A percentile compares a stretch with the other conserved stretches of the same genome.
Evolutionary conservation across 2,113 vertebrate species (phyloP).

Genomic region (Podarcis raffonei): DNA sequence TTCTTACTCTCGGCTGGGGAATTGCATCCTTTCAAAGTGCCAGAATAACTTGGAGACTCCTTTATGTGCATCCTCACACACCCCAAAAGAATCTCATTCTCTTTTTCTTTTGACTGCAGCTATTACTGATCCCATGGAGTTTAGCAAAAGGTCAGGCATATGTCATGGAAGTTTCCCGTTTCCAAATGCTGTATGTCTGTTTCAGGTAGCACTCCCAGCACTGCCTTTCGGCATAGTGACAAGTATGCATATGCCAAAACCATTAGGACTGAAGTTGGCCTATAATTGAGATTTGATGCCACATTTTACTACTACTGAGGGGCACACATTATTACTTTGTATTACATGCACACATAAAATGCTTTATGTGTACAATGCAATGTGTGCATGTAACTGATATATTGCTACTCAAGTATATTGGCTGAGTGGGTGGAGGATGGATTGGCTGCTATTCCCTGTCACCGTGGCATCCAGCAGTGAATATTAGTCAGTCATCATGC

Average conservation of each 20-base stretch:
- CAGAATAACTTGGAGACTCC: not conserved
- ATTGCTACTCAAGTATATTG: not conserved
- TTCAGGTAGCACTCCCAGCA: not conserved
- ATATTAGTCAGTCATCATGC: not conserved
- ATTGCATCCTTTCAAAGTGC: not conserved
- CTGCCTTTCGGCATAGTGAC: not conserved
- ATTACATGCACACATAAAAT: not conserved
- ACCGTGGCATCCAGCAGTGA: not conserved
- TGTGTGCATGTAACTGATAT: not conserved
- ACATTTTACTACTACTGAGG: not conserved
- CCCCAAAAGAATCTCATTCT: not conserved
- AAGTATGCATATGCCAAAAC: not conserved
- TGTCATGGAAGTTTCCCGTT: not conserved
- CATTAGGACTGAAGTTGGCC: not conserved
- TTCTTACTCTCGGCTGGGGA: not conserved
- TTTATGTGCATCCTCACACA: not conserved
- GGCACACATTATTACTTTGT: not conserved
- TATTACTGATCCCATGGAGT: not conserved
- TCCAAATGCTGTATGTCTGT: not conserved
- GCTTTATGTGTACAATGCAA: not conserved
- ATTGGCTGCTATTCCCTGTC: not conserved
- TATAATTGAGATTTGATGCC: not conserved
- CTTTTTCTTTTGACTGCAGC: too few species aligned
- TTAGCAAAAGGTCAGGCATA: not conserved
- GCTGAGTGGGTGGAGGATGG: not conserved